Evolutionary conservation across 2,113 vertebrate genomes (phyloP).

Genomic region (Pardalotus punctatus): DNA sequence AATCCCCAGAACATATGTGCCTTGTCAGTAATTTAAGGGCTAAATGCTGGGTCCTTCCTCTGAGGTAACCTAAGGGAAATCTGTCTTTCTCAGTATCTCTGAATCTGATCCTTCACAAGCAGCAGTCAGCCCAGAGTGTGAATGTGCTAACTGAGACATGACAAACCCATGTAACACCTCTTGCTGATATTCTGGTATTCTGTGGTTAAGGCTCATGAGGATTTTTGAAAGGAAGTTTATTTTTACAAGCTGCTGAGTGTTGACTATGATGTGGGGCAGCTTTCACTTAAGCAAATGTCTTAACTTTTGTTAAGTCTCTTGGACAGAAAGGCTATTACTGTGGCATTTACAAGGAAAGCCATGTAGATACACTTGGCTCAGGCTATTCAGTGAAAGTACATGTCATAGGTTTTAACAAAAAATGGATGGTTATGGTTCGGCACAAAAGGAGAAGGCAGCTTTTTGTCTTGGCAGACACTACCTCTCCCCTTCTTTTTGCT

Average conservation of each 20-base stretch:
- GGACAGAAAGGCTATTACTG: neutral
- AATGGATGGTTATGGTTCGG: neutral
- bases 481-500: neutral
- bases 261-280: neutral
- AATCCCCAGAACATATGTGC: neutral
- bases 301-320: neutral
- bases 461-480: neutral
- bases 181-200: conserved; percentile 34
- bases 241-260: conserved; percentile 36
- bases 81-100: neutral
- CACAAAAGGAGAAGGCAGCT: neutral
- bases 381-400: neutral
- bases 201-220: neutral
- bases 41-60: neutral
- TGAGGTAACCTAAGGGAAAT: neutral
- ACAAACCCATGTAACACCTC: conserved; percentile 12
- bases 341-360: neutral
- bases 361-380: neutral
- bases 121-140: neutral
- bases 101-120: neutral
- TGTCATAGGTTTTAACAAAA: neutral
- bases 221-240: conserved; percentile 48
- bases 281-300: conserved; percentile 16
- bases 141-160: conserved; percentile 32
- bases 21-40: neutral